These are phyloP conservation scores for Ceratina australensis DNA, from an alignment of 1,140 invertebrate species.

Conservation along the genomic window DNA sequence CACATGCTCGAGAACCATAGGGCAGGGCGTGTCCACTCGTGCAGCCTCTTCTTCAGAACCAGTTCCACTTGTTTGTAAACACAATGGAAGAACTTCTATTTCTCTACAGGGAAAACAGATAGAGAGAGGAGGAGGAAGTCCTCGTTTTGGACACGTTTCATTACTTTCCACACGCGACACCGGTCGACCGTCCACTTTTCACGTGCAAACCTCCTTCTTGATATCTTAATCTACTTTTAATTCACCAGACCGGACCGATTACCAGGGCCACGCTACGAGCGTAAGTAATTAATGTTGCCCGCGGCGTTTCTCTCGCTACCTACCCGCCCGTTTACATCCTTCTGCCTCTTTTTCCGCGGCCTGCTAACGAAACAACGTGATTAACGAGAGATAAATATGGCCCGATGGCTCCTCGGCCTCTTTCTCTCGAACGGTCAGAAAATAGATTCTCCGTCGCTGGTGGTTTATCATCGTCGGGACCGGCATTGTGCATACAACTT, in stretches of 20 bases:
- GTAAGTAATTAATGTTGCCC: conserved; percentile 26
- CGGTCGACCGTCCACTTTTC: background rate
- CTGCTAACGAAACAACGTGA: conserved; percentile 13
- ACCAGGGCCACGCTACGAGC: background rate
- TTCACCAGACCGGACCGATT: conserved; percentile 30
- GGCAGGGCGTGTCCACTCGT: conserved; percentile 60
- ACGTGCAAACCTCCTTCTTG: conserved; percentile 10
- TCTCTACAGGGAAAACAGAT: conserved; percentile 5
- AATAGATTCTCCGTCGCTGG: conserved; percentile 40
- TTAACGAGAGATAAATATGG: conserved; percentile 25
- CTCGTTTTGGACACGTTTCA: conserved; percentile 49
- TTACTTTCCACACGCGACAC: conserved; percentile 38
- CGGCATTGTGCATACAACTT: conserved; percentile 36
- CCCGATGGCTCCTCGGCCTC: conserved; percentile 7
- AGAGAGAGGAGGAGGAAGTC: conserved; percentile 28
- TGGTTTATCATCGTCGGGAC: conserved; percentile 38
- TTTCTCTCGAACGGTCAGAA: conserved; percentile 37
- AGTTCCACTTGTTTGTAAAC: conserved; percentile 67
- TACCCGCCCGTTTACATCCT: background rate
- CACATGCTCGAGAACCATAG: conserved; percentile 55
- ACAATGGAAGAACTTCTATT: conserved; percentile 55
- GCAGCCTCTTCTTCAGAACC: conserved; percentile 57
- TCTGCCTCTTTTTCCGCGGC: background rate
- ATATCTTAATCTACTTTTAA: conserved; percentile 42
- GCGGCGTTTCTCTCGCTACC: conserved; percentile 10